phyloP scores from a whole-genome alignment of 1,140 invertebrate species.

The Cherax quadricarinatus region DNA sequence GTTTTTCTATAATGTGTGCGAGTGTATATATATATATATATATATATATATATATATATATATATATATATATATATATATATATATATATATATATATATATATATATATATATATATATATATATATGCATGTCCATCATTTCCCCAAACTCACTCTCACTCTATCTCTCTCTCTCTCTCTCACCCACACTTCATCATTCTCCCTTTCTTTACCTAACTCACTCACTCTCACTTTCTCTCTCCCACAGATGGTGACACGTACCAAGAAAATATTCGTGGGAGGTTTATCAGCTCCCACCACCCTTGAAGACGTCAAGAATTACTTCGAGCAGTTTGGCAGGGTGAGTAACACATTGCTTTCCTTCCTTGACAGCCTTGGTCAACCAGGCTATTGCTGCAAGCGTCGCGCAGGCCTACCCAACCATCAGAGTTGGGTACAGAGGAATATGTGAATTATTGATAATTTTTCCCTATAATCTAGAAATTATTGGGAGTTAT shows the following conservation, averaged over 20 bases:
- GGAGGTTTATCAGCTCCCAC: conserved; percentile 99
- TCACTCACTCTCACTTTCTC: conserved; percentile 28
- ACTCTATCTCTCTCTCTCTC: conserved; percentile 27
- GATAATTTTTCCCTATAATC: no score
- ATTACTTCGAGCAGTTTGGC: conserved; percentile 99
- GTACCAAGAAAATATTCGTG: conserved; percentile 99
- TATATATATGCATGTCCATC: no score
- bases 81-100: no score
- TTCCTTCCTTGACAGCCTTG: background rate
- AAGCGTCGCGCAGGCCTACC: no score
- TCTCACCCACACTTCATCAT: conserved; percentile 40
- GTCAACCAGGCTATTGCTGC: no score
- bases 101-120: no score
- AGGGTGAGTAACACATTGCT: conserved; percentile 87
- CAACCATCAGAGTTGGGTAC: no score
- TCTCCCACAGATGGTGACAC: conserved; percentile 95
- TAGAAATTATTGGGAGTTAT: no score
- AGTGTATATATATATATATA: background rate
- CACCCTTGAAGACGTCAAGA: conserved; percentile 99
- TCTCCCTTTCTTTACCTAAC: conserved; percentile 50
- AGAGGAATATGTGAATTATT: no score
- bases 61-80: no score
- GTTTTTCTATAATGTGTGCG: no score
- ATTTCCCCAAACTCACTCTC: background rate
- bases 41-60: conserved; percentile 3